Percentiles rank a stretch among this genome's conserved stretches.
These are phyloP conservation scores for Muscicapa comitata DNA, from an alignment of 2,797 vertebrate species.

Conservation along the genomic window DNA sequence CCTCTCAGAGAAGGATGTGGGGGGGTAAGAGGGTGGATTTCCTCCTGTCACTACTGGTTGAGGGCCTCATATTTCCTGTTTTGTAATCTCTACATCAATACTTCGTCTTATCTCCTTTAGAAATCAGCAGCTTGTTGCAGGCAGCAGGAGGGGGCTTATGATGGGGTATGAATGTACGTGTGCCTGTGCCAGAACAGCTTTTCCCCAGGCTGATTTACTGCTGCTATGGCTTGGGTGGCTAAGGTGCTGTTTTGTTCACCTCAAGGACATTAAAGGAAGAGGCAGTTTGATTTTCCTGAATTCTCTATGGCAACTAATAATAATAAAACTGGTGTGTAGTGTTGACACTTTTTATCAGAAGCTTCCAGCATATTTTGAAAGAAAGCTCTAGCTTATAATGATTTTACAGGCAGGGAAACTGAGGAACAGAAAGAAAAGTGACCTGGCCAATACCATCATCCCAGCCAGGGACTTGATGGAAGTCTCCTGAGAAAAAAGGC, in stretches of 20 bases:
- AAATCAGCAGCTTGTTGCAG: slow-evolving; percentile 33
- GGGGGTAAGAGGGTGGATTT: slow-evolving; percentile 47
- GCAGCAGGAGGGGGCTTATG: slow-evolving; percentile 6
- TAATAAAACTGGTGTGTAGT: not conserved
- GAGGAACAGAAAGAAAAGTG: not conserved
- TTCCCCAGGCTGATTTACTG: not conserved
- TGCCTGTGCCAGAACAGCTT: not conserved
- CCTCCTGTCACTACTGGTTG: slow-evolving; percentile 22
- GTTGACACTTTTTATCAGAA: not conserved
- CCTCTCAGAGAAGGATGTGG: slow-evolving; percentile 49
- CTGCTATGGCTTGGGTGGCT: not conserved
- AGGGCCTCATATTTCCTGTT: slow-evolving; percentile 71
- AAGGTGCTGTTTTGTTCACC: not conserved
- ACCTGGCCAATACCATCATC: not conserved
- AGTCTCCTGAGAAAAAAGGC: not conserved
- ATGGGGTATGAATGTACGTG: not conserved
- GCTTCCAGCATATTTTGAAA: not conserved
- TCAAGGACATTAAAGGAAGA: not conserved
- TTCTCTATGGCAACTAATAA: not conserved
- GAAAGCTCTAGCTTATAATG: not conserved
- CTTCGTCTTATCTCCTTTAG: slow-evolving; percentile 42
- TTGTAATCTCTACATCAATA: slow-evolving; percentile 66
- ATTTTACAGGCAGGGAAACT: not conserved
- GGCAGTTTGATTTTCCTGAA: not conserved
- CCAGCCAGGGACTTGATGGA: not conserved